Base-by-base conservation (phyloP, 1,140 invertebrate genomes). In the Drosophila athabasca region DNA sequence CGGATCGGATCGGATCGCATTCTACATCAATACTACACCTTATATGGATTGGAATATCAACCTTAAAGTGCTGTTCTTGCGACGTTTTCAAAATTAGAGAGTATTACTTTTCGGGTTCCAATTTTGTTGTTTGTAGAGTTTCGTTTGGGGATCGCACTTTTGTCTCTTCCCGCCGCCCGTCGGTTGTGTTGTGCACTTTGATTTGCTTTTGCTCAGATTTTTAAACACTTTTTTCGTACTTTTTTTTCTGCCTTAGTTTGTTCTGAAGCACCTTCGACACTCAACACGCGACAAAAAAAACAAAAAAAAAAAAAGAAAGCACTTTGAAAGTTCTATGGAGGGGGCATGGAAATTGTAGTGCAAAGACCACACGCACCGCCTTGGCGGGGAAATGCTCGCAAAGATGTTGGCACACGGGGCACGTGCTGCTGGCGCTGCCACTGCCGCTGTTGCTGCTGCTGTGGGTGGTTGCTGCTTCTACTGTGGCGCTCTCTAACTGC, bases 231-330 rank as follows among this genome's bases (percentile, higher is more conserved):
- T 45, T 44, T 26, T 9, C 17, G 17, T 19, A 19, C 17, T 19
- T 19, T 19, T 19, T 19, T 19, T 19, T 19, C 17, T n/a, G 67
- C 64, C 59, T 11, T 51, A 66, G 76, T 9, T 45, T 45, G 29
- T 31, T 73, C 64, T 62, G n/a, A 55, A 70, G 76, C 65, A 80
- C 76, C 70, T 65, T 58, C 15, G 76, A 45, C 60, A 74, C 77
- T 74, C 65, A 55, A 73, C 70, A 76, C 64, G 74, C 70, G 74
- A 74, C 73, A 67, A 59, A 68, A 55, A 6, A 48, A 41, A 55
- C 26, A 43, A 54, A 43, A 46, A 46, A 41, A 64, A 41, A 48
- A 54, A 43, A 46, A 15, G 55, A 35, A 39, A 19, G 29, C 65
- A 67, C 65, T 67, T 39, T 58, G 41, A 68, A 71, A 62, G 62